Percentiles rank a stretch among this genome's conserved stretches.
phyloP scores from a whole-genome alignment of 53 echinoderm and acorn worm species.

The Temnopleurus reevesii region DNA sequence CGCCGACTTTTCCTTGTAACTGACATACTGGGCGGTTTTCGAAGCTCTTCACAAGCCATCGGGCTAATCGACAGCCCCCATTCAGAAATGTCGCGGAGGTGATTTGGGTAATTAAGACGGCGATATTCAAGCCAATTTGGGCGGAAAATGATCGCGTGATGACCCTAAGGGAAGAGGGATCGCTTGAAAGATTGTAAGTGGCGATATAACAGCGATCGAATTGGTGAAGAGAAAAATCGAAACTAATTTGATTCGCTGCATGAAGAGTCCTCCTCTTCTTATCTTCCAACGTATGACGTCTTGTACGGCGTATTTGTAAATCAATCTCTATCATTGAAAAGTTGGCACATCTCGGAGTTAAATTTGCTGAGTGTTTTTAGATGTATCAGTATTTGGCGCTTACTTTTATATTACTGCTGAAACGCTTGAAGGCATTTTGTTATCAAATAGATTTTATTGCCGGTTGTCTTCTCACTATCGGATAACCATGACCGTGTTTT shows the following conservation, averaged over 20 bases:
- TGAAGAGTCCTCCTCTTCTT: not conserved
- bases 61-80: not conserved
- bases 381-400: no score
- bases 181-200: not conserved
- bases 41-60: not conserved
- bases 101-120: conserved; percentile 39
- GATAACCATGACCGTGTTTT: no score
- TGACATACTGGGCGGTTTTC: not conserved
- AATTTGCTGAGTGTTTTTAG: not conserved
- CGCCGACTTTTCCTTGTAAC: not conserved
- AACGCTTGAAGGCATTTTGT: no score
- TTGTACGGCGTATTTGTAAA: not conserved
- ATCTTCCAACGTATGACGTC: not conserved
- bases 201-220: conserved; percentile 8
- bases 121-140: conserved; percentile 47
- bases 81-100: not conserved
- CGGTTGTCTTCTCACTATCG: no score
- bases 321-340: not conserved
- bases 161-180: not conserved
- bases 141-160: conserved; percentile 25
- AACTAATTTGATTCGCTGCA: not conserved
- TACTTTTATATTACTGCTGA: not conserved
- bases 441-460: no score
- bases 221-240: conserved; percentile 11
- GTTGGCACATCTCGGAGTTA: not conserved